Percentiles rank a stretch among this genome's conserved stretches.
Evolutionary conservation across 2,888 invertebrate species (phyloP).

Genomic region (Tachina grossa): DNA sequence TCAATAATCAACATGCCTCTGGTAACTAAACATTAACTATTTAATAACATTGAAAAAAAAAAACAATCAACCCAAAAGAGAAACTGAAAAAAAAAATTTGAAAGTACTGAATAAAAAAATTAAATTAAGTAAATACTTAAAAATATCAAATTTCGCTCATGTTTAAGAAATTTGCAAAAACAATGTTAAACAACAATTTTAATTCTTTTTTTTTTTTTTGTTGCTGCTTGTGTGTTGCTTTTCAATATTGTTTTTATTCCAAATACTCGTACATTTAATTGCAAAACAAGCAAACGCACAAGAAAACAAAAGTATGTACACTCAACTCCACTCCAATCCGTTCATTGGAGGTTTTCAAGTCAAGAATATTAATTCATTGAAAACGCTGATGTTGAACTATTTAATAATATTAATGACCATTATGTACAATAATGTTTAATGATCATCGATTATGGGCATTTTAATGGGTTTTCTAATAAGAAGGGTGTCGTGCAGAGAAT

Average conservation of each 20-base stretch:
- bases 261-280: slow-evolving; percentile 51
- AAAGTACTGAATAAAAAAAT: slow-evolving; percentile 3
- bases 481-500: neutral
- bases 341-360: slow-evolving; percentile 40
- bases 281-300: slow-evolving; percentile 67
- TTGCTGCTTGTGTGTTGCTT: neutral
- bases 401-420: slow-evolving; percentile 51
- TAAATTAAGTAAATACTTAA: slow-evolving; percentile 35
- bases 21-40: slow-evolving; percentile 54
- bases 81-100: slow-evolving; percentile 13
- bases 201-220: slow-evolving; percentile 23
- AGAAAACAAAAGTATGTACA: slow-evolving; percentile 4
- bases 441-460: too few species aligned
- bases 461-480: too few species aligned
- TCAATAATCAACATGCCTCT: slow-evolving; percentile 43
- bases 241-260: slow-evolving; percentile 28
- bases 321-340: slow-evolving; percentile 47
- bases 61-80: slow-evolving; percentile 27
- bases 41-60: slow-evolving; percentile 13
- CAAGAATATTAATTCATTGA: slow-evolving; percentile 17
- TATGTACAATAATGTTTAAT: slow-evolving; percentile 4
- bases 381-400: slow-evolving; percentile 58
- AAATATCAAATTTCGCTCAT: slow-evolving; percentile 72
- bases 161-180: slow-evolving; percentile 70
- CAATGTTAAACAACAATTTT: slow-evolving; percentile 67